phyloP scores from a whole-genome alignment of 1,140 invertebrate species.

The Bradynema listronoti region DNA sequence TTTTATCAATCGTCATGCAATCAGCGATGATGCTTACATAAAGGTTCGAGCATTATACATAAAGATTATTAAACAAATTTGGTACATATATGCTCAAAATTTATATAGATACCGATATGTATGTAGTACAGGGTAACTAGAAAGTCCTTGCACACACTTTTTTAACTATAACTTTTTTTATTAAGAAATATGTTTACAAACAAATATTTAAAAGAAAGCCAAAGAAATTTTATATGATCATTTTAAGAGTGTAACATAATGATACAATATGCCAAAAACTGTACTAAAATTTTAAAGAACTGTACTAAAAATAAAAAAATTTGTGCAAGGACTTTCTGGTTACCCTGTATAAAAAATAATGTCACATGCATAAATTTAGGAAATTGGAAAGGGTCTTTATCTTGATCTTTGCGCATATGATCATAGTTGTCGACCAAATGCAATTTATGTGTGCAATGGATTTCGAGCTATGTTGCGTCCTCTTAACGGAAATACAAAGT shows the following conservation, averaged over 20 bases:
- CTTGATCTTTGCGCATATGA: conserved; percentile 56
- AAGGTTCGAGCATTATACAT: conserved; percentile 30
- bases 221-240: conserved; percentile 5
- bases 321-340: too few relatives aligned
- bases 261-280: not conserved
- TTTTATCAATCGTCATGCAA: conserved; percentile 57
- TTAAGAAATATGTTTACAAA: too few relatives aligned
- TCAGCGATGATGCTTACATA: conserved; percentile 47
- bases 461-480: conserved; percentile 46
- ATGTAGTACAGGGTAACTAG: too few relatives aligned
- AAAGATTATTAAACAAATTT: not conserved
- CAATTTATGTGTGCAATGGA: conserved; percentile 42
- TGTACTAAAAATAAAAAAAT: conserved; percentile 10
- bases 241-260: not conserved
- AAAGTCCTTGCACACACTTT: too few relatives aligned
- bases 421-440: conserved; percentile 52
- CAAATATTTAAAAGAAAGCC: too few relatives aligned
- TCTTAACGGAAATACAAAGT: conserved; percentile 36
- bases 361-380: too few relatives aligned
- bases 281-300: conserved; percentile 10
- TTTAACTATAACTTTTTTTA: too few relatives aligned
- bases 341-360: too few relatives aligned
- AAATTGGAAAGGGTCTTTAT: conserved; percentile 58
- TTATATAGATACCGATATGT: too few relatives aligned
- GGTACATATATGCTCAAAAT: too few relatives aligned